Conservation (phyloP, 2,797 vertebrate species). For the Tapirus indicus region DNA sequence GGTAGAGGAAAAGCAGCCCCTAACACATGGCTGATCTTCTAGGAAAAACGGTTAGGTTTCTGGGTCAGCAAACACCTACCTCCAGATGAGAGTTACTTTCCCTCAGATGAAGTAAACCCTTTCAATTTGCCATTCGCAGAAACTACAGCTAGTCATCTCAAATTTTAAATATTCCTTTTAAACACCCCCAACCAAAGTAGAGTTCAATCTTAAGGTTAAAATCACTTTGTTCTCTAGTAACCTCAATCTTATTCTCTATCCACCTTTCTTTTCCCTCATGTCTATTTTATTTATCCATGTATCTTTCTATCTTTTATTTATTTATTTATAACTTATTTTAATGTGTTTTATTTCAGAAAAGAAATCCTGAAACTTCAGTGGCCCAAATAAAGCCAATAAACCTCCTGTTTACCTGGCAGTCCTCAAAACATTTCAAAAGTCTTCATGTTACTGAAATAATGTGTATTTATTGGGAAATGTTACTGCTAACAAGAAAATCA, state of each 20-base stretch:
- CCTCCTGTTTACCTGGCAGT: neutral
- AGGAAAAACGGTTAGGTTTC: neutral
- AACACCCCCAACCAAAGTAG: neutral
- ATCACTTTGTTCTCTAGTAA: neutral
- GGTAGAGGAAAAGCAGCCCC: neutral
- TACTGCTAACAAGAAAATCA: neutral
- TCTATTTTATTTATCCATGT: neutral
- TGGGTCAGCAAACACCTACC: neutral
- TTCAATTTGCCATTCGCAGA: neutral
- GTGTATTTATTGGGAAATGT: neutral
- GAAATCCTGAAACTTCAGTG: neutral
- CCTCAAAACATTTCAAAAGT: neutral
- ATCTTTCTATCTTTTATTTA: neutral
- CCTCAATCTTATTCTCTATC: neutral
- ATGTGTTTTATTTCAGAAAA: neutral
- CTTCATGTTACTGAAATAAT: neutral
- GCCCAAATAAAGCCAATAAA: neutral
- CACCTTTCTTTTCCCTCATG: neutral
- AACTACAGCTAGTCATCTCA: neutral
- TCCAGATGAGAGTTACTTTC: neutral
- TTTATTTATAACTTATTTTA: neutral
- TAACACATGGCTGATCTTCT: neutral
- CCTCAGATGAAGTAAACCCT: neutral
- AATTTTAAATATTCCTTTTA: neutral
- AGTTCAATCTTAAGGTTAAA: neutral